Evolutionary conservation across 2,797 vertebrate species (phyloP), one percentile per base, ranked within the genome.

Genomic region (Atherinosoma microstoma): DNA sequence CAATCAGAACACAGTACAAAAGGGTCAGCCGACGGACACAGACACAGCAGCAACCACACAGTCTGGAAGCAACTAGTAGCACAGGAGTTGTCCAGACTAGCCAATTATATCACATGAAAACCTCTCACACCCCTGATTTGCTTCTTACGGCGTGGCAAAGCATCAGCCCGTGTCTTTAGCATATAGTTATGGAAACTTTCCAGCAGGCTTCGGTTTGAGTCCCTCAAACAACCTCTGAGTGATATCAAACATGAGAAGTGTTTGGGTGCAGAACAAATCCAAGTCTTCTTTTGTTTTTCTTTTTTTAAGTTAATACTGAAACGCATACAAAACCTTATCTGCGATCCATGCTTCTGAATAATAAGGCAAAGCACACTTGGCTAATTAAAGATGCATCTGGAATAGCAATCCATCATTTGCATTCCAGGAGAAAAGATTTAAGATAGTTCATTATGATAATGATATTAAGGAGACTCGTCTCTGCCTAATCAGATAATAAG

Each of bases 401-500:
- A 74, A 73, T 54, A 64, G 61, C 53, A 72, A 47, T 18, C 69
- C 1, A 16, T 61, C 12, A 56, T 64, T 36, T 40, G 20, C 30
- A 36, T 53, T 64, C 67, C 20, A 0, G 6, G 6, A 49, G 47
- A 29, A 36, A 29, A 42, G 15, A 63, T 32, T 30, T 16, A 54
- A 15, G 24, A 53, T 16, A 16, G 34, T 75, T 67, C 13, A 61
- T 34, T 64, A 60, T 58, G 24, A 70, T 57, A 51, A 65, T 2
- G 30, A 6, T 24, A 64, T 63, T 61, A 51, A 70, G 29, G 45
- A 74, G 64, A 42, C 11, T 56, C 16, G 1, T n/a, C 40, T 16
- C 27, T 35, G 20, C 35, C 32, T 57, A 72, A 82, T 53, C 35
- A 70, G 74, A 32, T 22, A 42, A 73, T 42, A 7, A 63, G 35